These are phyloP conservation scores for Nothocercus julius DNA, from an alignment of 2,113 vertebrate species.

Conservation along the genomic window DNA sequence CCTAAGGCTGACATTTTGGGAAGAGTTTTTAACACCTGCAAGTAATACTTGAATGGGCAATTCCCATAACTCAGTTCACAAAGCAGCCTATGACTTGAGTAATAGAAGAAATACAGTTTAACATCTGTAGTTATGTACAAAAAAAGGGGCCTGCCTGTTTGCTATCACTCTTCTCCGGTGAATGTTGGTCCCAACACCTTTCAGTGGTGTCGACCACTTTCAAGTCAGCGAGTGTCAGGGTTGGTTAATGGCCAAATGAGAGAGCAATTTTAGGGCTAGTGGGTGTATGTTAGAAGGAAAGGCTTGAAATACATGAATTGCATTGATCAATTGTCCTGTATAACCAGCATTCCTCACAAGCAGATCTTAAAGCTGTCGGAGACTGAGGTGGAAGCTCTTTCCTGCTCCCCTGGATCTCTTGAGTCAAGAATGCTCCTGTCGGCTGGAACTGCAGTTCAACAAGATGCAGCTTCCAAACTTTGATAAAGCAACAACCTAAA, in stretches of 20 bases:
- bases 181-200: background rate
- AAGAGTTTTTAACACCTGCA: background rate
- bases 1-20: background rate
- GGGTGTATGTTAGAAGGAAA: background rate
- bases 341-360: background rate
- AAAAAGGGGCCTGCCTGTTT: background rate
- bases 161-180: background rate
- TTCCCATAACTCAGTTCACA: background rate
- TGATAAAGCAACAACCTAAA: background rate
- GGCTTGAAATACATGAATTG: background rate
- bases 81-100: background rate
- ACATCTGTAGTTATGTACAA: background rate
- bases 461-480: background rate
- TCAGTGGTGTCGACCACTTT: background rate
- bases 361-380: background rate
- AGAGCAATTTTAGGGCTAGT: background rate
- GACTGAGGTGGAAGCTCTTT: background rate
- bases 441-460: accelerated
- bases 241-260: background rate
- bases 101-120: background rate
- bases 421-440: background rate
- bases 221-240: background rate
- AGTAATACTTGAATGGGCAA: background rate
- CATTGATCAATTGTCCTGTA: slow-evolving; percentile 28
- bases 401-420: background rate